Conservation (phyloP, 2,113 vertebrate species). For the Cichladusa arquata region DNA sequence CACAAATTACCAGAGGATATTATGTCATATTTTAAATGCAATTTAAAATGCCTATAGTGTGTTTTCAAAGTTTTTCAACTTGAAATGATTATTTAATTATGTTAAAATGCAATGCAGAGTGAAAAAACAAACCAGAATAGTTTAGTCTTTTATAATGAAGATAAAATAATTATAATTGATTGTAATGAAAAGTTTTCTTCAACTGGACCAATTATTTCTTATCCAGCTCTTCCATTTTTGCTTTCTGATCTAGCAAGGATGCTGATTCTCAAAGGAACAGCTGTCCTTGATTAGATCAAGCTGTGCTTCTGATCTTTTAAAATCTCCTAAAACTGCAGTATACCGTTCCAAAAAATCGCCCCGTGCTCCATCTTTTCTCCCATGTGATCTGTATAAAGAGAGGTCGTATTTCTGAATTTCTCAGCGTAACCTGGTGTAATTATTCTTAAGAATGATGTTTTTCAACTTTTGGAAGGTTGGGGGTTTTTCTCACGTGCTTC, state of each 20-base stretch:
- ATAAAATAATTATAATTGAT: background rate
- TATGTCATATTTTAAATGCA: background rate
- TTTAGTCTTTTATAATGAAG: background rate
- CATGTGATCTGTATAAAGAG: background rate
- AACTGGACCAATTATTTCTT: background rate
- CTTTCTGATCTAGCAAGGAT: background rate
- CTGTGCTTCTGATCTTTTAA: background rate
- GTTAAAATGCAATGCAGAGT: background rate
- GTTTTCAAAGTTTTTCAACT: background rate
- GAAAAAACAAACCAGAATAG: background rate
- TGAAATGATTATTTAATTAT: background rate
- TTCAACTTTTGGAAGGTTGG: background rate
- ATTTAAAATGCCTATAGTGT: background rate
- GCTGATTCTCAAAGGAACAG: background rate
- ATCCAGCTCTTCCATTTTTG: background rate
- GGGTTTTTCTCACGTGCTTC: fast-evolving
- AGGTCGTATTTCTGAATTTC: background rate
- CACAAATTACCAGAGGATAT: background rate
- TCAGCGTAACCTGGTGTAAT: background rate
- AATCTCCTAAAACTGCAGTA: background rate
- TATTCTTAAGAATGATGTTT: background rate
- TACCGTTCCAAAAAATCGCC: background rate
- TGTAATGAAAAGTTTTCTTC: background rate
- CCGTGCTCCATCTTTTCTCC: background rate
- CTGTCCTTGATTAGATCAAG: background rate